Evolutionary conservation across 2,888 invertebrate genomes (phyloP), one percentile per base, ranked within the genome.

Genomic region (Cantharis flavilabris): DNA sequence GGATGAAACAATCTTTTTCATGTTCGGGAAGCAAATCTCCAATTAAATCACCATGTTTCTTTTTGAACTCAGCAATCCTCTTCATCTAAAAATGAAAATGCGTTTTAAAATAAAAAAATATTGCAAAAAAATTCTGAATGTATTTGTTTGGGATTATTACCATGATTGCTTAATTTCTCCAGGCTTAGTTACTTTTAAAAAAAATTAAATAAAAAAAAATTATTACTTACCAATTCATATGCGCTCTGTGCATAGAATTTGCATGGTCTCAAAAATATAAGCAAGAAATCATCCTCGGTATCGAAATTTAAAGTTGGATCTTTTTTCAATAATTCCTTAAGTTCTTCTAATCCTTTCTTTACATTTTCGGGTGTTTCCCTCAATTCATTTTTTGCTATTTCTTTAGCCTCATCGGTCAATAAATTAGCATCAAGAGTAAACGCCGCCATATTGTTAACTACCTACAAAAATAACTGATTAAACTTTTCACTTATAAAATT

Each of bases 231-330:
- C 90, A 96, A 89, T 84, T 93, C 93, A 76, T 93, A 89, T 0
- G 96, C 96, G 88, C 95, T 95, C 83, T 95, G 91, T 0, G 96
- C 93, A 83, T 96, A 96, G 89, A 92, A 96, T 87, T 96, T 96
- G 89, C 94, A 94, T 20, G 95, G 95, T 78, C 96, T 91, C 75
- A 96, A 89, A 85, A 95, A 95, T 79, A 95, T 93, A 14, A 92
- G 89, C 13, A 96, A 90, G 62, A 94, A 91, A 28, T 94, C 94
- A 83, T 96, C 96, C 82, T 94, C 94, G 62, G 95, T 94, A 77
- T 91, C 91, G 85, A 91, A 89, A 72, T 95, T 85, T 78, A 93
- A 93, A 70, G 91, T 91, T 81, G 92, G 91, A 82, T 93, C 94
- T 80, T 92, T 91, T 79, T 85, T 85, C n/a, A 95, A 87, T 13